Evolutionary conservation across 2,797 vertebrate genomes (phyloP), one percentile per base, ranked within the genome.

Genomic region (Denticeps clupeoides): DNA sequence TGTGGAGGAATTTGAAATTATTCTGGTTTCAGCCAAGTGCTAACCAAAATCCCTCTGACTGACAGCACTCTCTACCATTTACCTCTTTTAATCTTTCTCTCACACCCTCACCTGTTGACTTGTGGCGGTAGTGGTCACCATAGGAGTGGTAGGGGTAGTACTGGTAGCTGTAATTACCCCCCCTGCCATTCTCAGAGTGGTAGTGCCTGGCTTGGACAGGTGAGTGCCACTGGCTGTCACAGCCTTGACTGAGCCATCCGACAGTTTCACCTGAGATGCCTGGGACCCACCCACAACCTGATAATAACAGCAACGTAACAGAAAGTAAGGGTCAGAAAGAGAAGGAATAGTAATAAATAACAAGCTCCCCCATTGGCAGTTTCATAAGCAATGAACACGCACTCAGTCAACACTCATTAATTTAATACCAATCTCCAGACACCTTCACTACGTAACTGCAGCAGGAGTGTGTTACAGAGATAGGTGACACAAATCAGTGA

Each of bases 191-290:
- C 93, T 87, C 54, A 97, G 67, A 49, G 92, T 86, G 4, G 93
- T 95, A 47, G 90, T 91, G 49, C 91, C 90, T 1, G 92, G 87
- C 62, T 97, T 97, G 46, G 89, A 90, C 56, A 97, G 82, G 47
- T 91, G 89, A 3, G 89, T 79, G 0, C 78, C 70, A 1, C 89
- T 82, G 4, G 75, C 64, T 1, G 79, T 67, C 48, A 92, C 82
- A 0, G 90, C 87, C 73, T 93, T 97, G 12, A 94, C 69, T 1
- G 90, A 83, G 10, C 87, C 88, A 1, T 99, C 93, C 0, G 91
- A 86, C 74, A 97, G 77, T 74, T 96, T 97, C 74, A 96, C 77
- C 70, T 96, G 80, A 1, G 92, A 88, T 0, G 87, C 73, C 63
- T 93, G 90, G 38, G 84, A 77, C n/a, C 79, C 60, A 4, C 79